Evolutionary conservation across 2,113 vertebrate genomes (phyloP), one percentile per base, ranked within the genome.

Genomic region (Brachyhypopomus occidentalis): DNA sequence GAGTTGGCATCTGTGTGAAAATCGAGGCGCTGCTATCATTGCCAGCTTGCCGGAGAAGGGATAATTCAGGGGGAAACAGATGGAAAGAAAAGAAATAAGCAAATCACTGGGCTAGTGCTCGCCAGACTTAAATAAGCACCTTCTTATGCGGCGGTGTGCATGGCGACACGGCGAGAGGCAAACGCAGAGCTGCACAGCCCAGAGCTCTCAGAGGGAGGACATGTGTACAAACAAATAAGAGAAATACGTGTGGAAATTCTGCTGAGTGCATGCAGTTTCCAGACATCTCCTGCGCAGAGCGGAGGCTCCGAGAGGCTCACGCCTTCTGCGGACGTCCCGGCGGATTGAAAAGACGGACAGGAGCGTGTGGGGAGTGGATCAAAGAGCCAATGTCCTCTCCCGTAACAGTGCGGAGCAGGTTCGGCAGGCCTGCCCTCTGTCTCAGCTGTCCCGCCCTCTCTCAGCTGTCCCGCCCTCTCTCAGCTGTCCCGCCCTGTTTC

Each of bases 11-110:
- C 27, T 25, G 8, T 81, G 67, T 75, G 83, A 60, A 81, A 79
- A 66, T 34, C 25, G 70, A 88, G 64, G 25, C 52, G 25, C 30
- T 16, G 16, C 64, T 70, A 71, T 45, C 70, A 27, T 55, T 17
- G 3, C 41, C 41, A 71, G 9, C 58, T n/a, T 69, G 55, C 58
- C 73, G 56, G 73, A 80, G 74, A 60, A 74, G 73, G 70, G 25
- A 70, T 80, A 83, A 84, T 85, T 86, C 75, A 86, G 77, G 80
- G 80, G 23, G 80, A 59, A 12, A 23, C 27, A 25, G 0, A 73
- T 12, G n/a, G 72, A 36, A 55, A 41, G 77, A 52, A 67, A 52
- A n/a, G 4, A 19, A 41, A 70, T 7, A 73, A 16, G 73, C 30
- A 59, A 62, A 63, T 36, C 19, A 22, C 45, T 1, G 4, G 9